Base-by-base conservation (phyloP, 2,113 vertebrate genomes). In the Athene cunicularia region DNA sequence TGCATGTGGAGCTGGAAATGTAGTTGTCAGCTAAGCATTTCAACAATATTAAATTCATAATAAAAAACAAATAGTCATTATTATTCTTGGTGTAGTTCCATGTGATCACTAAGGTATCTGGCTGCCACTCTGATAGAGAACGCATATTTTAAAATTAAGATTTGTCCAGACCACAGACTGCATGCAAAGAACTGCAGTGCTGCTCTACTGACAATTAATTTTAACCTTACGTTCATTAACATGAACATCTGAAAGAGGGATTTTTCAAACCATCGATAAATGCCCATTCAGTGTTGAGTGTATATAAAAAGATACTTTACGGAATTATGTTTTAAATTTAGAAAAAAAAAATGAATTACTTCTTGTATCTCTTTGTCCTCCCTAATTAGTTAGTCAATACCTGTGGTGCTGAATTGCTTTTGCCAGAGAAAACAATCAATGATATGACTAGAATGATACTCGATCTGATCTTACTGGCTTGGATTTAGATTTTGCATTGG, bases 11-110 rank as follows among this genome's bases (percentile, higher is more conserved):
- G 85, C 9, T 96, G 74, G 83, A 98, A 98, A 91, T 16, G 18
- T 96, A 75, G 86, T 97, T 80, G 24, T 87, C 93, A 73, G 82
- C 73, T 95, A 94, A 73, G n/a, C 77, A 41, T 94, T 95, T 94
- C 91, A 97, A 90, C 37, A 97, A 82, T 87, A 97, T 96, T 97
- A 97, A 94, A 94, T 72, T 93, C 62, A 88, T 92, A 97, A 96
- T 96, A 63, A 91, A 88, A 94, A 96, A 97, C 41, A 93, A 87
- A 84, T 35, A 70, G 47, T 67, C 35, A 76, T 95, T 97, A 90
- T 83, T 76, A 81, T 52, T 91, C 58, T 82, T 93, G 39, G 24
- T 79, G 56, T 35, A 91, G 49, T 88, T 94, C 63, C 30, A 35
- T 43, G 62, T 4, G 14, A 83, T 66, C 14, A 4, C 30, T 74